A percentile compares a stretch with the other conserved stretches of the same genome.
Conservation (phyloP, 2,888 invertebrate species). For the Clusia tigrina region DNA sequence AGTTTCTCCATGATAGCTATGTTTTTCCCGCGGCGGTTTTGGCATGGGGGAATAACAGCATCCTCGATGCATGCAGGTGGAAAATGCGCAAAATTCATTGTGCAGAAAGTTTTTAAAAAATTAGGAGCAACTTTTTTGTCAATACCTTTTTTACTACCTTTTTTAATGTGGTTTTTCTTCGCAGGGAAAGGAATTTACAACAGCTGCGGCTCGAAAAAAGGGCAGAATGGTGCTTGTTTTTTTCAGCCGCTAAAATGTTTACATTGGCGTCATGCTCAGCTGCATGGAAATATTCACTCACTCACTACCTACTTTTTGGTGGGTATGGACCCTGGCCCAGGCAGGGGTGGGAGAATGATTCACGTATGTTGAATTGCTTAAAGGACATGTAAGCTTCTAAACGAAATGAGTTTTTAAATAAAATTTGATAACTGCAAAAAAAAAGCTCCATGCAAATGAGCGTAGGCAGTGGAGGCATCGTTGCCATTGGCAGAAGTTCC, state of each 20-base stretch:
- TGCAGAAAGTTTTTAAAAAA: constrained; percentile 47
- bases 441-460: no score
- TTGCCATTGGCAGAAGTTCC: not conserved
- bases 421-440: no score
- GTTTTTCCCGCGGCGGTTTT: no score
- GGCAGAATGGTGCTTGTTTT: not conserved
- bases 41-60: no score
- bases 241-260: constrained; percentile 39
- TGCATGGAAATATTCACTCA: constrained; percentile 46
- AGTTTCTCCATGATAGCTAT: no score
- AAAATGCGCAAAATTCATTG: constrained; percentile 56
- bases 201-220: not conserved
- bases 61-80: constrained; percentile 45
- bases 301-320: no score
- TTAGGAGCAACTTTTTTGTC: not conserved
- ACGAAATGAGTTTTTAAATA: not conserved
- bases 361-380: no score
- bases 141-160: not conserved
- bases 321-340: no score
- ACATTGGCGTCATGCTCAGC: constrained; percentile 38
- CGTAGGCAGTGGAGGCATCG: not conserved
- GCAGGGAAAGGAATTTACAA: not conserved
- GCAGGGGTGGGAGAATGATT: no score
- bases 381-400: not conserved
- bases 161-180: not conserved